Base-by-base conservation (phyloP, 2,888 invertebrate species). In the Netelia virgata region DNA sequence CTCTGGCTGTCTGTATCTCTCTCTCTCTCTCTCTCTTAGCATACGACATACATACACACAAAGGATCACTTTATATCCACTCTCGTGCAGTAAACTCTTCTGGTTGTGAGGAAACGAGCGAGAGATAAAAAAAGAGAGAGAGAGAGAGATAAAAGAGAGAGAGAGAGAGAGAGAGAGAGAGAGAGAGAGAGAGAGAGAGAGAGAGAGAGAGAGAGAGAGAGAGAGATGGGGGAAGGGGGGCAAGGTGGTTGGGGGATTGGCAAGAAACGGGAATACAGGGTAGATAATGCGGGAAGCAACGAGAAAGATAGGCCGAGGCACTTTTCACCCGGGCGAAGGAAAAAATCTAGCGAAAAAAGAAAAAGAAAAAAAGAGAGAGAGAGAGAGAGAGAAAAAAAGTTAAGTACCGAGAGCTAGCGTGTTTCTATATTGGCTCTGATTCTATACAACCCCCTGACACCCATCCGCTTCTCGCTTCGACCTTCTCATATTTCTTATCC, bases 11-110 rank as follows among this genome's bases (percentile, higher is more conserved):
- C 61, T 57, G 1, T 47, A 9, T 47, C 47, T 47, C 47, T 47
- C 47, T 47, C 47, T 14, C 11, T 47, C 47, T 47, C 47, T 47
- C 14, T 28, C 28, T 28, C 28, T 53, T 11, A 20, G 20, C 18
- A 57, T 57, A 5, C n/a, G n/a, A n/a, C 8, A 3, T 9, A 57
- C 41, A 55, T 61, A 75, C 43, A 75, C 79, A 79, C 57, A 69
- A 69, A 64, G 63, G 59, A 57, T 74, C 70, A 70, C 78, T 83
- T 79, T 79, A 79, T 75, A 74, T 83, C 69, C 77, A 68, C 77
- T 82, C 57, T 53, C 63, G 23, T 59, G 43, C 61, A 41, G 68
- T 74, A 47, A 69, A 82, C 20, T 61, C 72, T 77, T 18, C 57
- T 57, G 41, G 47, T 57, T 16, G 59, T 20, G 28, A 59, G 76